phyloP scores from a whole-genome alignment of 2,113 vertebrate genomes.

The Gymnogyps californianus region DNA sequence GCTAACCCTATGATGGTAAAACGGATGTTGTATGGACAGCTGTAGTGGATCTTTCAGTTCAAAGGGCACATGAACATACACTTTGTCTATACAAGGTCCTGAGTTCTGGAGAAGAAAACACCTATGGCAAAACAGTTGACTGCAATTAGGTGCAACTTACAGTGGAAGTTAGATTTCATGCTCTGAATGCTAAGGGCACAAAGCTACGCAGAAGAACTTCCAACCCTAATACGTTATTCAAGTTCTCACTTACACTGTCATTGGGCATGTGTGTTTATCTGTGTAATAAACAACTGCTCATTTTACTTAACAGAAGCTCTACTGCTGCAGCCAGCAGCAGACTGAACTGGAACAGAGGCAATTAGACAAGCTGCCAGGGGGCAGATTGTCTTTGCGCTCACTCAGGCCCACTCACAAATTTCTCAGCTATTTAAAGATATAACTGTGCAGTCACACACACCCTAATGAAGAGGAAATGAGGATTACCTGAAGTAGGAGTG shows the following conservation, averaged over 20 bases:
- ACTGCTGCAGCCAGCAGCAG: neutral
- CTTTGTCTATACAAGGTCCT: neutral
- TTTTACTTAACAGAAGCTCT: neutral
- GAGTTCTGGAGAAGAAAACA: neutral
- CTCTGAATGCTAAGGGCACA: neutral
- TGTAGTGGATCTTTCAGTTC: neutral
- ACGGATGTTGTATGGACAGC: neutral
- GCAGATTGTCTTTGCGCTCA: neutral
- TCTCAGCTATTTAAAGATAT: neutral
- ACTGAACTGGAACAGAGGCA: neutral
- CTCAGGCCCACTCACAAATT: neutral
- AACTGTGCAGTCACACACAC: neutral
- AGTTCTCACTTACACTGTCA: neutral
- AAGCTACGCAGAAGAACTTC: neutral
- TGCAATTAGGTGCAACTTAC: neutral
- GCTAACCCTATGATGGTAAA: neutral
- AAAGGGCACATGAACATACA: neutral
- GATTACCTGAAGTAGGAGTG: neutral
- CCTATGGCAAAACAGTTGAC: neutral
- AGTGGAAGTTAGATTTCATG: neutral
- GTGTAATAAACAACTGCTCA: neutral
- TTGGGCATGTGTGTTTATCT: neutral
- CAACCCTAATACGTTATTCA: neutral
- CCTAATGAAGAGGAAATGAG: neutral
- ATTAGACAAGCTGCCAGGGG: neutral